Evolutionary conservation across 53 echinoderm and acorn worm genomes (phyloP).

Genomic region (Temnopleurus reevesii): DNA sequence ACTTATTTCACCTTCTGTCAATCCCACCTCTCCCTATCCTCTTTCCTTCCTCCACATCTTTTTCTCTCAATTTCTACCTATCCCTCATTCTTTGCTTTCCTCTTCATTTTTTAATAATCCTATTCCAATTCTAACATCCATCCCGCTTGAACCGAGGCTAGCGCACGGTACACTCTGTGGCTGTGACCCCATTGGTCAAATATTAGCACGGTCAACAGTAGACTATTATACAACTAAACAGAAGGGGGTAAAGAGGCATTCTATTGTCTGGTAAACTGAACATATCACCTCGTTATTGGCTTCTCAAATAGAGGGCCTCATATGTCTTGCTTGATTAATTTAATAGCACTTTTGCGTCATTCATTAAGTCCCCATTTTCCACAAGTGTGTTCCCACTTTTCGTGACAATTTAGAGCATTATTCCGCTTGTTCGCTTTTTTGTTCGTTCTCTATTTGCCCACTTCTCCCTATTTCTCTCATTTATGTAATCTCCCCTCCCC

Average conservation of each 20-base stretch:
- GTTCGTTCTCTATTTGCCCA: background rate
- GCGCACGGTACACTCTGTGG: background rate
- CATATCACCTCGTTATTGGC: conserved; percentile 14
- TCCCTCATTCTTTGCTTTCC: too few relatives aligned
- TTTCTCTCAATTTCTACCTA: background rate
- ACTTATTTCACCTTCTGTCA: background rate
- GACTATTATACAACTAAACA: conserved; percentile 29
- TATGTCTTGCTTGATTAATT: conserved; percentile 24
- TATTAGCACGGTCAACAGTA: conserved; percentile 43
- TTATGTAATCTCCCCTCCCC: too few relatives aligned
- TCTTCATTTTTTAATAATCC: too few relatives aligned
- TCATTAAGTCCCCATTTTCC: conserved; percentile 18
- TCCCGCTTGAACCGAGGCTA: too few relatives aligned
- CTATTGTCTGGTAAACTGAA: conserved; percentile 43
- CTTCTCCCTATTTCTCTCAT: background rate
- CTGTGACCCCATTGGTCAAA: conserved; percentile 46
- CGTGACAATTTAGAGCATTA: background rate
- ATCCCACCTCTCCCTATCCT: background rate
- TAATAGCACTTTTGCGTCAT: conserved; percentile 33
- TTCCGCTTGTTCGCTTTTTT: too few relatives aligned
- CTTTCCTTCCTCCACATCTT: background rate
- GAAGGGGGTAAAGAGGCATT: conserved; percentile 1
- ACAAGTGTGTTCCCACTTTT: background rate
- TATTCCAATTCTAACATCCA: too few relatives aligned
- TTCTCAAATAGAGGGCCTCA: conserved; percentile 19